Evolutionary conservation across 2,888 invertebrate genomes (phyloP).

Genomic region (Caenorhabditis sp.): DNA sequence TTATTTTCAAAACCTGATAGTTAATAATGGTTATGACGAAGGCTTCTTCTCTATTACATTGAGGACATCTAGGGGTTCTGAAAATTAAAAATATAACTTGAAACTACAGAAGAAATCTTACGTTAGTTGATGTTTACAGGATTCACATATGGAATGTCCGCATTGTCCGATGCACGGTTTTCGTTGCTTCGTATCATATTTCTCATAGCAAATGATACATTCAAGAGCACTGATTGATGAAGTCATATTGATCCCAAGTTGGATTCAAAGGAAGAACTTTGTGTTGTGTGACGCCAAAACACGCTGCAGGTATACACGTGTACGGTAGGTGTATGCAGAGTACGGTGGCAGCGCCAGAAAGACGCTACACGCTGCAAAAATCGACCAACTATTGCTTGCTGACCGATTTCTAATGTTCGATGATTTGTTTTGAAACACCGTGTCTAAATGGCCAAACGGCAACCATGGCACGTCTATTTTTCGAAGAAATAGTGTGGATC

Average conservation of each 20-base stretch:
- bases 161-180: slow-evolving; percentile 42
- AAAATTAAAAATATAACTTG: not conserved
- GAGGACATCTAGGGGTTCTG: slow-evolving; percentile 35
- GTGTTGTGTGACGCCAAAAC: too few species aligned
- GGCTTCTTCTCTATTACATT: slow-evolving; percentile 39
- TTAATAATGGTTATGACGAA: slow-evolving; percentile 36
- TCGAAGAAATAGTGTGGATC: too few species aligned
- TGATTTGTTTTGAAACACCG: too few species aligned
- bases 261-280: too few species aligned
- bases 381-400: too few species aligned
- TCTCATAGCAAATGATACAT: slow-evolving; percentile 40
- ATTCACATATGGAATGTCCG: slow-evolving; percentile 37
- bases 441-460: too few species aligned
- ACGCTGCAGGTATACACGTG: too few species aligned
- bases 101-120: slow-evolving; percentile 7
- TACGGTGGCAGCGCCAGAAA: too few species aligned
- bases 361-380: too few species aligned
- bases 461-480: too few species aligned
- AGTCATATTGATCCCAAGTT: not conserved
- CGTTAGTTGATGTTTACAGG: slow-evolving; percentile 29
- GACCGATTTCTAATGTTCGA: too few species aligned
- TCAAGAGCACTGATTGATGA: slow-evolving; percentile 18
- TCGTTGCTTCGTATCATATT: slow-evolving; percentile 18
- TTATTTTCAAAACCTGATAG: slow-evolving; percentile 24
- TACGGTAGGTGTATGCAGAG: too few species aligned